Conservation (phyloP, 2,888 invertebrate species). For the Rotaria magnacalcarata region DNA sequence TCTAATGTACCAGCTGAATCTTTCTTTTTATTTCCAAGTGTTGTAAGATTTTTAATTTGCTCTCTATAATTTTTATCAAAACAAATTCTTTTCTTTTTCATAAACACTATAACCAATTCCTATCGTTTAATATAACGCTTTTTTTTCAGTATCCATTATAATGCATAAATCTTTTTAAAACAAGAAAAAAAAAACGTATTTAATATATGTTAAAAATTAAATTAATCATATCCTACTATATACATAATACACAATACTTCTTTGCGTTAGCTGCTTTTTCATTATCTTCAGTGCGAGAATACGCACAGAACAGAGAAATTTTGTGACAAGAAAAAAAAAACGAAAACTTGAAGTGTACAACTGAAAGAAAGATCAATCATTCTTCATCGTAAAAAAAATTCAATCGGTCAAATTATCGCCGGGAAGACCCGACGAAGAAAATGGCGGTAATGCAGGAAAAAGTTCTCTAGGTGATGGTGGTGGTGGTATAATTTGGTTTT, state of each 20-base stretch:
- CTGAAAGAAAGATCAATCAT: not conserved
- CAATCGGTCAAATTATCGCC: constrained; percentile 5
- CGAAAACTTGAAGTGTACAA: not conserved
- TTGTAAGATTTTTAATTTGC: no score
- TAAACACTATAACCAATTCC: no score
- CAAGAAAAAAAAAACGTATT: not conserved
- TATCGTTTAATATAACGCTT: not conserved
- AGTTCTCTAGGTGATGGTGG: constrained; percentile 31
- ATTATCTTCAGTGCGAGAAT: not conserved
- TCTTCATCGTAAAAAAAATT: not conserved
- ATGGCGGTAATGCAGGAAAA: not conserved
- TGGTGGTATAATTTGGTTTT: not conserved
- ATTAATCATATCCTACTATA: constrained; percentile 10
- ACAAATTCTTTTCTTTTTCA: no score
- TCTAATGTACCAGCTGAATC: no score
- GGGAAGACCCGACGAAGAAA: not conserved
- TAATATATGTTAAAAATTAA: constrained; percentile 16
- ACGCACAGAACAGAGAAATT: not conserved
- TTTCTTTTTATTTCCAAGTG: no score
- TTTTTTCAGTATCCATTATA: not conserved
- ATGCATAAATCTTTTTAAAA: not conserved
- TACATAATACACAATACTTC: not conserved
- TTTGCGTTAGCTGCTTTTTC: not conserved
- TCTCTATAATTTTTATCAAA: no score
- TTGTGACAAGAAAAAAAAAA: not conserved